Evolutionary conservation across 2,797 vertebrate genomes (phyloP), one percentile per base, ranked within the genome.

Genomic region (Urocyon cinereoargenteus): DNA sequence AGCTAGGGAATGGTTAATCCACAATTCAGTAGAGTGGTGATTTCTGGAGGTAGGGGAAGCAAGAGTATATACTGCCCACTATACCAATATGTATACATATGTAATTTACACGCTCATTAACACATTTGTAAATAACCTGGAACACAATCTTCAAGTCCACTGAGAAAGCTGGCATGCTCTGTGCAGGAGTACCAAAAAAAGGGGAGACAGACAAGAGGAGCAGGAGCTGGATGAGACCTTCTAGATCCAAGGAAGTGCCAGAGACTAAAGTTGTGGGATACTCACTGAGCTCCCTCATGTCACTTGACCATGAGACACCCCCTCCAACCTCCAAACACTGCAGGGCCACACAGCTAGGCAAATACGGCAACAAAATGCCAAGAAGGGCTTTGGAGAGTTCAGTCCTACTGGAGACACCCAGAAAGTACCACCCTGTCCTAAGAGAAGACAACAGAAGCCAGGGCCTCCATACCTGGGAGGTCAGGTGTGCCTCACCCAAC

Each of bases 341-440:
- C 61, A 59, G 51, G 34, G 28, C 21, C 22, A 40, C 28, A 51
- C 16, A 40, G 31, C 10, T 64, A 0, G 21, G 34, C 55, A 15
- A 72, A 64, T 22, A 40, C 0, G 16, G 51, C 72, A 86, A 72
- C n/a, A 70, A 59, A 6, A 21, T 7, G 26, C 8, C 31, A 61
- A 34, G 8, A 1, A 53, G 70, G 62, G 19, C 31, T 91, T 51
- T n/a, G 0, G 8, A 64, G 26, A 49, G 57, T 49, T 86, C 64
- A 45, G 70, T 64, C 78, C 57, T 89, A 89, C 7, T 34, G n/a
- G 18, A 81, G 40, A 28, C 2, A 26, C 14, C 70, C 86, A 73
- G 68, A 86, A 93, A 96, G 49, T 19, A 66, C 15, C 59, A 81
- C n/a, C 15, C 70, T 72, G 24, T 79, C 73, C 68, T 64, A 45